Percentiles rank a stretch among this genome's conserved stretches.
These are phyloP conservation scores for Pteria penguin DNA, from an alignment of 2,888 invertebrate species.

Conservation along the genomic window DNA sequence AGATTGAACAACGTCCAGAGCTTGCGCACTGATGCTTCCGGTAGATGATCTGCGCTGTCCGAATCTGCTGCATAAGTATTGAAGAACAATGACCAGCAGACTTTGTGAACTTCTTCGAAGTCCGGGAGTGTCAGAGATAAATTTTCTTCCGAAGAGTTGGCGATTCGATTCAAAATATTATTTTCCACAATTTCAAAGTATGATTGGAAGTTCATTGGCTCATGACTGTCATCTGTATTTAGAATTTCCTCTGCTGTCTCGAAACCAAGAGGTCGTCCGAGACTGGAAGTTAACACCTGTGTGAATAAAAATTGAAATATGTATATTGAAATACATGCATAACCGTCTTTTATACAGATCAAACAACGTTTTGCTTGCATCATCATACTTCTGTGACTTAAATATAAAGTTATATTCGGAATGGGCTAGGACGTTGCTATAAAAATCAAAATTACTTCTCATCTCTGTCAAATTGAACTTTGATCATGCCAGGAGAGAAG, in stretches of 20 bases:
- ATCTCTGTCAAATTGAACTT: no score
- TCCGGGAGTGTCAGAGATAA: slow-evolving; percentile 28
- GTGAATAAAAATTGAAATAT: slow-evolving; percentile 48
- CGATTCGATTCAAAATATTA: slow-evolving; percentile 49
- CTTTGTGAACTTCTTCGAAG: slow-evolving; percentile 83
- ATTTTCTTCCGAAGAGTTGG: slow-evolving; percentile 22
- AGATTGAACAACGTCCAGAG: slow-evolving; percentile 87
- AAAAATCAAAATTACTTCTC: no score
- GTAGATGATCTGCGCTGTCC: neutral
- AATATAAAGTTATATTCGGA: no score
- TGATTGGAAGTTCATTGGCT: slow-evolving; percentile 48
- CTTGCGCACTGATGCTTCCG: slow-evolving; percentile 29
- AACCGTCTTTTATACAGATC: no score
- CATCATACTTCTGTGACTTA: no score
- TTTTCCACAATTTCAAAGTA: slow-evolving; percentile 55
- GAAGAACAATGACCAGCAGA: slow-evolving; percentile 89
- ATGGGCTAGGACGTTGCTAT: no score
- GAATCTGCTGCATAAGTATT: slow-evolving; percentile 18
- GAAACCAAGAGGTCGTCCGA: slow-evolving; percentile 88
- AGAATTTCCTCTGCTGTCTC: slow-evolving; percentile 90
- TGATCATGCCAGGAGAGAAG: no score
- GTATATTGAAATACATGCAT: no score
- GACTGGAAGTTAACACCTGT: slow-evolving; percentile 90
- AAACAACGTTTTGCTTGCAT: neutral
- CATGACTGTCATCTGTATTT: slow-evolving; percentile 82